A percentile compares a stretch with the other conserved stretches of the same genome.
phyloP scores from a whole-genome alignment of 2,113 vertebrate species.

The Pungitius pungitius region DNA sequence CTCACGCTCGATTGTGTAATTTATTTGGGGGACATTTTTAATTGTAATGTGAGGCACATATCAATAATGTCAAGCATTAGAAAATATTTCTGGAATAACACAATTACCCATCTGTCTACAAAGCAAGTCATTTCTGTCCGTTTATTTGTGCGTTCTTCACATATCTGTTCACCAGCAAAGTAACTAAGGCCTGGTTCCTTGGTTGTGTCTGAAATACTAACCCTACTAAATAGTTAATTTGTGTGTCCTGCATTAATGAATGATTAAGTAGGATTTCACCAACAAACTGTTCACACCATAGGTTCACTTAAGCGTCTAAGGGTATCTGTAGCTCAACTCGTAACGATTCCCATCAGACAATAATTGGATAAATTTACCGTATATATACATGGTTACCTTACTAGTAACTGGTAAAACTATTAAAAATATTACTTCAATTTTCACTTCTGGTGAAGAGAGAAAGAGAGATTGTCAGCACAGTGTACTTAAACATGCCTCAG shows the following conservation, averaged over 20 bases:
- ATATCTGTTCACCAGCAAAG: background rate
- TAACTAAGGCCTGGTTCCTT: background rate
- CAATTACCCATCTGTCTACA: background rate
- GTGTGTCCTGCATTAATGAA: too few species aligned
- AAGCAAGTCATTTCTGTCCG: too few species aligned
- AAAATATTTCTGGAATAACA: background rate
- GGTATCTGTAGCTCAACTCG: background rate
- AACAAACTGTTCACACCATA: background rate
- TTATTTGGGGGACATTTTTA: too few species aligned
- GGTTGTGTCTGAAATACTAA: background rate
- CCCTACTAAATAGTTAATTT: background rate
- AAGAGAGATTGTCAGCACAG: background rate
- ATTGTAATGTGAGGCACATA: background rate
- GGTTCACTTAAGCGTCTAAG: background rate
- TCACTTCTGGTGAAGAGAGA: background rate
- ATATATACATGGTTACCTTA: background rate
- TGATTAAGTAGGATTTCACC: background rate
- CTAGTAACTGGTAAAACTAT: background rate
- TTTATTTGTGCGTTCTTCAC: background rate
- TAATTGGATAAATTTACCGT: background rate
- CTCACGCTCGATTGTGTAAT: background rate
- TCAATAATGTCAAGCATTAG: background rate
- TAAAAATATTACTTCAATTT: background rate
- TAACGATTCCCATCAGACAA: background rate
- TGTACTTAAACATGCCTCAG: background rate